Percentiles rank a stretch among this genome's conserved stretches.
These are phyloP conservation scores for Buteo buteo DNA, from an alignment of 2,113 vertebrate species.

Conservation along the genomic window DNA sequence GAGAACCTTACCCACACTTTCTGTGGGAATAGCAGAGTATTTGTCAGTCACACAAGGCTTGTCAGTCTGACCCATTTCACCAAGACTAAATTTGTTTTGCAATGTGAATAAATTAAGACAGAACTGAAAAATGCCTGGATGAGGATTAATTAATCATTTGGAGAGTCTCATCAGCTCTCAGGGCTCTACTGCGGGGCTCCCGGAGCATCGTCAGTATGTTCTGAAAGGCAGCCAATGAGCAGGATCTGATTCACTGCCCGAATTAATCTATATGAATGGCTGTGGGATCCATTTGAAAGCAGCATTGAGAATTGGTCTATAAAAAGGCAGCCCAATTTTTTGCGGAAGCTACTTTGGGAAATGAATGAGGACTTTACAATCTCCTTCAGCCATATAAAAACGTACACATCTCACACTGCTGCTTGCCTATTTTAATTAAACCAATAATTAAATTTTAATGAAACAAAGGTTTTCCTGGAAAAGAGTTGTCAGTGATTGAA, in stretches of 20 bases:
- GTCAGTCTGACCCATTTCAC: not conserved
- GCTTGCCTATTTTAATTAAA: constrained; percentile 73
- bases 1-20: not conserved
- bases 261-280: constrained; percentile 67
- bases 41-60: not conserved
- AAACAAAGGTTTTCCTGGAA: constrained; percentile 60
- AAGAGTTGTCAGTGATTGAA: constrained; percentile 36
- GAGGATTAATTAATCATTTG: constrained; percentile 69
- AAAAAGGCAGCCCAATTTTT: constrained; percentile 65
- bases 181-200: not conserved
- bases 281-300: constrained; percentile 67
- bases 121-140: constrained; percentile 19
- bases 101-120: constrained; percentile 40
- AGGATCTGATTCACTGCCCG: constrained; percentile 58
- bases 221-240: constrained; percentile 68
- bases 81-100: constrained; percentile 34
- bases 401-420: constrained; percentile 53
- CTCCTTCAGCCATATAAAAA: constrained; percentile 64
- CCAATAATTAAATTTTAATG: constrained; percentile 75
- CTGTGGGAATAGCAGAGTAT: not conserved
- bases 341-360: constrained; percentile 40
- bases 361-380: constrained; percentile 65
- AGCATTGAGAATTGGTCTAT: constrained; percentile 58
- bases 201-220: not conserved
- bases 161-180: not conserved